These are phyloP conservation scores for Enteromius unitaeniatus DNA, from an alignment of 2,797 vertebrate genomes.

Conservation along the genomic window DNA sequence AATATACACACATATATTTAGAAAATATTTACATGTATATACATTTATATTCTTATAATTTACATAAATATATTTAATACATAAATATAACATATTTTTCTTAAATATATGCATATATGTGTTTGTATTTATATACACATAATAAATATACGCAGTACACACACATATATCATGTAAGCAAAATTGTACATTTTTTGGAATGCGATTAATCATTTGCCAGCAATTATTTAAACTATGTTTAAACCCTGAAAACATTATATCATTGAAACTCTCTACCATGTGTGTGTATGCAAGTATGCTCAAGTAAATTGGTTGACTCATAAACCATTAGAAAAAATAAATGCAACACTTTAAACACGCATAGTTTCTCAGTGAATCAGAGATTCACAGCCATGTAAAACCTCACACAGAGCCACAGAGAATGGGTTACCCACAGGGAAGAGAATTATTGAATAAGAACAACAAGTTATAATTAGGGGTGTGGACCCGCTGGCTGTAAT, in stretches of 20 bases:
- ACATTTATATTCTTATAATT: no score
- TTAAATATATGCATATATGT: no score
- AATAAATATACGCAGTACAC: no score
- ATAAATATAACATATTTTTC: no score
- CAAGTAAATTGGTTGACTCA: conserved; percentile 6
- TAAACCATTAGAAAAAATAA: not conserved
- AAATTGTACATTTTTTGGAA: no score
- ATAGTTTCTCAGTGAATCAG: conserved; percentile 37
- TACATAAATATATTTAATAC: no score
- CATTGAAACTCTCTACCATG: not conserved
- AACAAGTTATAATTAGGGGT: conserved; percentile 57
- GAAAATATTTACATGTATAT: no score
- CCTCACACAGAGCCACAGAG: conserved; percentile 18
- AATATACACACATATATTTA: no score
- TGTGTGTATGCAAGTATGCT: not conserved
- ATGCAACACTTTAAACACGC: conserved; percentile 34
- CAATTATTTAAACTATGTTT: not conserved
- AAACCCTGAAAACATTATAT: not conserved
- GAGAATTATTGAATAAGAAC: conserved; percentile 53
- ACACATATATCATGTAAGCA: no score
- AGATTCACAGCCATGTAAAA: conserved; percentile 35
- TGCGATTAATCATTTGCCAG: no score
- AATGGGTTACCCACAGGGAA: conserved; percentile 38
- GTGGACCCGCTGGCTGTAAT: conserved; percentile 35
- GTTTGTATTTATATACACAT: no score